phyloP scores from a whole-genome alignment of 2,113 vertebrate species.

The Albula glossodonta region DNA sequence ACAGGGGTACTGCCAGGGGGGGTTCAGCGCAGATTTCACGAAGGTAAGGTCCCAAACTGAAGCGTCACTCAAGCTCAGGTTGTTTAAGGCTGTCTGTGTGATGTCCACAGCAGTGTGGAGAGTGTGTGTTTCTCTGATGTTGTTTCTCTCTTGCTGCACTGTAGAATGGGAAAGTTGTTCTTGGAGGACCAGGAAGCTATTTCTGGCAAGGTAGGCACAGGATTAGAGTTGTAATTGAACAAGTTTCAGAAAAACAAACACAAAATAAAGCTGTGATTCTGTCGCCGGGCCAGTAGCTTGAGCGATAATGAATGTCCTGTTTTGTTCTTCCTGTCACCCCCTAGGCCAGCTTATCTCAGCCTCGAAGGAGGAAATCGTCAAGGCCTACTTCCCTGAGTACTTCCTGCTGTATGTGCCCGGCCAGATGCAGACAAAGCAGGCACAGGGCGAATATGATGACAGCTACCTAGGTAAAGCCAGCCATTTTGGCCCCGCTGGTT shows the following conservation, averaged over 20 bases:
- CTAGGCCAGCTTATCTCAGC: constrained; percentile 86
- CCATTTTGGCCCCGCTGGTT: no score
- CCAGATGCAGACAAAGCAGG: constrained; percentile 79
- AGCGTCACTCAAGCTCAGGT: background rate
- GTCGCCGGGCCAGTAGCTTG: background rate
- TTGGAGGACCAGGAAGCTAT: constrained; percentile 88
- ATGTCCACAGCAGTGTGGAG: background rate
- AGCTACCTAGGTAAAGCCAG: constrained; percentile 78
- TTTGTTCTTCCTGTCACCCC: background rate
- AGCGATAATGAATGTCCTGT: background rate
- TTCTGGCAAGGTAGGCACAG: constrained; percentile 83
- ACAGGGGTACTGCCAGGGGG: constrained; percentile 73
- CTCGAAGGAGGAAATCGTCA: constrained; percentile 77
- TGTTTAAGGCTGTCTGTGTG: background rate
- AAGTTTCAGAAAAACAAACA: background rate
- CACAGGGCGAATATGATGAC: constrained; percentile 73
- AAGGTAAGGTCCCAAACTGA: constrained; percentile 54
- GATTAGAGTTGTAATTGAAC: background rate
- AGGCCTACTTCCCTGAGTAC: constrained; percentile 77
- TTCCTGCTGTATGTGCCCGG: constrained; percentile 76
- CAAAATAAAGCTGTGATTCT: background rate
- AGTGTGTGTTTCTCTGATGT: background rate
- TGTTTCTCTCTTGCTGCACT: constrained; percentile 36
- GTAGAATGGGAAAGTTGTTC: constrained; percentile 82
- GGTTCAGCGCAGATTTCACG: constrained; percentile 72